Evolutionary conservation across 2,888 invertebrate genomes (phyloP), one percentile per base, ranked within the genome.

Genomic region (Epicampocera succincta): DNA sequence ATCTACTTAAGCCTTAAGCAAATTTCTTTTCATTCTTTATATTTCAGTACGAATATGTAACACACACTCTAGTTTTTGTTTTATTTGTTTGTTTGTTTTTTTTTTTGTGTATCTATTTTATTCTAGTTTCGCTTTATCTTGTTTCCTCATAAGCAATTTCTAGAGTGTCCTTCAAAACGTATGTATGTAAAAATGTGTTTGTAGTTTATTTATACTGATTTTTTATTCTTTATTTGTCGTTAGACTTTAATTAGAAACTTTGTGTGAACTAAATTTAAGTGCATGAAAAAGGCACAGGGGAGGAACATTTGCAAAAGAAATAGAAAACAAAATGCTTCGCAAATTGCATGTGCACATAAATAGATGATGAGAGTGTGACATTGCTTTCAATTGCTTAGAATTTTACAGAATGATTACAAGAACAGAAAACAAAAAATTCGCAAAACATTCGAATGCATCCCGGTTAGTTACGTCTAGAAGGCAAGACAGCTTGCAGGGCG

Each of bases 141-240:
- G n/a, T 66, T 19, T 19, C 54, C 50, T 44, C 17, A 42, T 52
- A 48, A 12, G 40, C 25, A 50, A 54, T 44, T 60, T 72, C 72
- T 61, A 60, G 68, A 75, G 87, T 87, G 88, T 87, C 88, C 89
- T 88, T 89, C 88, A 89, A 87, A 87, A 85, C n/a, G n/a, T n/a
- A n/a, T n/a, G 85, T 86, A 86, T 88, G 87, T 85, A 42, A 17
- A 58, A 42, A 40, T 9, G 11, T 63, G 11, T 33, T 17, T 56
- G 29, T 50, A 46, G 61, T 60, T 48, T 75, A 21, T 58, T 40
- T 69, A 44, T 33, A 56, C 13, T 42, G 29, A 29, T 66, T 46
- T 56, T 68, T 50, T 77, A 29, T 56, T 29, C 40, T 58, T 56
- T 61, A 71, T 80, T 58, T 71, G 54, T 72, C 77, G 72, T 80